A percentile compares a stretch with the other conserved stretches of the same genome.
Conservation (phyloP, 2,797 vertebrate species). For the Leptodactylus fallax region DNA sequence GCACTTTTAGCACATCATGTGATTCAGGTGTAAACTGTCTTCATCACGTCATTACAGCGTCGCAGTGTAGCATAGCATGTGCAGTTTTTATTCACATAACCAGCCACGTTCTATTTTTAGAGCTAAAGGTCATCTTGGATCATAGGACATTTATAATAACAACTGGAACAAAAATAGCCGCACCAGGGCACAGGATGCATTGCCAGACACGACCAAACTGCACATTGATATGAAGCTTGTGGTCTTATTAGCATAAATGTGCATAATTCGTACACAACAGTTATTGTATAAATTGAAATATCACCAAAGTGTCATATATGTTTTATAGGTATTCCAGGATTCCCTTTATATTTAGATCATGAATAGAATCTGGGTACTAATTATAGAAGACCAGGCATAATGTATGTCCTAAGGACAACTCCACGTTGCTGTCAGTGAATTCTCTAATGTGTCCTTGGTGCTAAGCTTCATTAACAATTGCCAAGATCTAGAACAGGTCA, state of each 20-base stretch:
- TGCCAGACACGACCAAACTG: background rate
- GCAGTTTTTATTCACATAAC: slow-evolving; percentile 9
- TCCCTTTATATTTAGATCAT: slow-evolving; percentile 6
- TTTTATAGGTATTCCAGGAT: slow-evolving; percentile 5
- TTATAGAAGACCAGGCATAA: slow-evolving; percentile 10
- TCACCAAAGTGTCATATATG: slow-evolving; percentile 5
- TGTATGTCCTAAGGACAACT: slow-evolving; percentile 27
- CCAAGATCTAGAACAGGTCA: slow-evolving; percentile 9
- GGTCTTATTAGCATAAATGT: slow-evolving; percentile 11
- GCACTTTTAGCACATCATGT: slow-evolving; percentile 13
- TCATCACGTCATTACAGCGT: background rate
- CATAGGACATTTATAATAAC: slow-evolving; percentile 36
- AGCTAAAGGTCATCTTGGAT: slow-evolving; percentile 45
- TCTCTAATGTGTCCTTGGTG: slow-evolving; percentile 25
- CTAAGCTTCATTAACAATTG: background rate
- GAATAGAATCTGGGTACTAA: slow-evolving; percentile 12
- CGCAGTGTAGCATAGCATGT: slow-evolving; percentile 8
- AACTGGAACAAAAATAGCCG: slow-evolving; percentile 37
- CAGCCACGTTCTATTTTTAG: slow-evolving; percentile 35
- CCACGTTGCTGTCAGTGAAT: background rate
- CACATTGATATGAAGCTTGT: background rate
- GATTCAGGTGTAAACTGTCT: slow-evolving; percentile 2
- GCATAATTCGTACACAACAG: background rate
- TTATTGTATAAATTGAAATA: background rate
- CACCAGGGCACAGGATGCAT: background rate